phyloP scores from a whole-genome alignment of 2,888 invertebrate species.

The Clitarchus hookeri region DNA sequence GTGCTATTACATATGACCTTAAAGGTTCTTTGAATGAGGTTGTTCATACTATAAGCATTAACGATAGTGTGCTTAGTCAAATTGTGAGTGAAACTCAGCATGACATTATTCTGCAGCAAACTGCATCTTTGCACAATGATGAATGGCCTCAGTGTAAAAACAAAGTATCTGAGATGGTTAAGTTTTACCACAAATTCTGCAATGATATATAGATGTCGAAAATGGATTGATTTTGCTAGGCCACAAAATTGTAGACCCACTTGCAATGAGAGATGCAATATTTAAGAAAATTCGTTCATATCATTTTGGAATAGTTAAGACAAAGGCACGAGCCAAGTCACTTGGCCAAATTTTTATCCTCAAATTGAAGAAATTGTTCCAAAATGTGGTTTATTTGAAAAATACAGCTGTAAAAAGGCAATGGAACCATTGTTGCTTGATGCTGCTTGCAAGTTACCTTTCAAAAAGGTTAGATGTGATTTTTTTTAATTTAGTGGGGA shows the following conservation, averaged over 20 bases:
- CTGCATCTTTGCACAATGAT: neutral
- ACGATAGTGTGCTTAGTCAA: neutral
- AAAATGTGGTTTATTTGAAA: neutral
- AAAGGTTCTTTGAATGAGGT: neutral
- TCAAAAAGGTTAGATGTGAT: neutral
- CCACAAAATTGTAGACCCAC: neutral
- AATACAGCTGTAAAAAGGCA: neutral
- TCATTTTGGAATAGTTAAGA: neutral
- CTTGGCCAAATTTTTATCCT: neutral
- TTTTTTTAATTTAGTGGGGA: neutral
- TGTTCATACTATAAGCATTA: neutral
- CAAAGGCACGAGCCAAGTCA: neutral
- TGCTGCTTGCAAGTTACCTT: neutral
- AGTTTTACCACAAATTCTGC: neutral
- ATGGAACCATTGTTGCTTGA: neutral
- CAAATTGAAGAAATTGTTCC: neutral
- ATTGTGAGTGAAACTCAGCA: neutral
- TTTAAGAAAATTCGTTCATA: neutral
- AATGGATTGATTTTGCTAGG: neutral
- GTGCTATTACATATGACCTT: neutral
- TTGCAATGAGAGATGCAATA: neutral
- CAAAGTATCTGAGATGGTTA: neutral
- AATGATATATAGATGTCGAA: neutral
- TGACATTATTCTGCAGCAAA: neutral
- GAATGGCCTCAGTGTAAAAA: neutral